phyloP scores from a whole-genome alignment of 37 sponge, comb jelly and placozoan genomes.

The Eunapius fragilis region DNA sequence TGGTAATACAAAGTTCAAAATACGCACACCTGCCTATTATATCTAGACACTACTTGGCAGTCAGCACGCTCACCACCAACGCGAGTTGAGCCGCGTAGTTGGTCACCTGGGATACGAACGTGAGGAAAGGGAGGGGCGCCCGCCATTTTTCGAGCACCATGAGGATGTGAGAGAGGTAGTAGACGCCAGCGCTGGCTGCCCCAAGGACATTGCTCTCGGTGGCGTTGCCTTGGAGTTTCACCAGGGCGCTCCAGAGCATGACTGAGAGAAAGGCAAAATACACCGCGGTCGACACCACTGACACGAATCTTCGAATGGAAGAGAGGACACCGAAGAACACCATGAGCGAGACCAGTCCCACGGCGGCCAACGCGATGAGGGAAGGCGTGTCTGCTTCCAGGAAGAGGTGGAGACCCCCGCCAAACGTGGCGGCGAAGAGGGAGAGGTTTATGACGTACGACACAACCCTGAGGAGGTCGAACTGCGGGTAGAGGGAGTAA shows the following conservation, averaged over 20 bases:
- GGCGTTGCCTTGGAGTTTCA: background rate
- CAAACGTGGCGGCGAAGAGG: background rate
- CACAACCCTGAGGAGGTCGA: background rate
- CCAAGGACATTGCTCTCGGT: background rate
- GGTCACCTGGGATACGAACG: background rate
- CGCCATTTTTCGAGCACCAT: background rate
- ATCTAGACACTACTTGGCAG: background rate
- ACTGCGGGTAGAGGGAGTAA: background rate
- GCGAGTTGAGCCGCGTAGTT: background rate
- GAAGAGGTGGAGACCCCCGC: background rate
- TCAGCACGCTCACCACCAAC: background rate
- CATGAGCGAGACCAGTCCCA: background rate
- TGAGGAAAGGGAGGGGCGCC: background rate
- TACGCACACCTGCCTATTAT: background rate
- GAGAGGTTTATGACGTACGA: background rate
- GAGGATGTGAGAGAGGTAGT: background rate
- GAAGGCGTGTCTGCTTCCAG: background rate
- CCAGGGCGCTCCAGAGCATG: background rate
- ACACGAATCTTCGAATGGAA: background rate
- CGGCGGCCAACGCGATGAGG: background rate
- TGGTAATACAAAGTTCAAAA: background rate
- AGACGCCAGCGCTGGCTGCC: background rate
- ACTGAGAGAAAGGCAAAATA: background rate
- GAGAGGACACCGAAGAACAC: background rate
- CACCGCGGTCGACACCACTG: background rate